Conservation (phyloP, 2,797 vertebrate genomes). For the Arctocebus calabarensis region DNA sequence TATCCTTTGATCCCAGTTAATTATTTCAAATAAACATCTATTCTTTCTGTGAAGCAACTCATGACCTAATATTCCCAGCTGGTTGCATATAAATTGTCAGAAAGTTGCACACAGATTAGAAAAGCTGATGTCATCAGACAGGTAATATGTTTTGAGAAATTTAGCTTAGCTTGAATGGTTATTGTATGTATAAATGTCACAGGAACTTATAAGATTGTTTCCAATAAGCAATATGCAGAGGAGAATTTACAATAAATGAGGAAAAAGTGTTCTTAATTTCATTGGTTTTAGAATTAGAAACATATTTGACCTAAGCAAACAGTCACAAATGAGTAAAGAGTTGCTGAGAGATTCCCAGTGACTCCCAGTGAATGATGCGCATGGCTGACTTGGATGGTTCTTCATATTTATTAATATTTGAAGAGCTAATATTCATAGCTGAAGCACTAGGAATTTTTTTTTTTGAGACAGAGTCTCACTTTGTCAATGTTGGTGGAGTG, state of each 20-base stretch:
- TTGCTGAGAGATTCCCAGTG: slow-evolving; percentile 41
- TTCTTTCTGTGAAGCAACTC: neutral
- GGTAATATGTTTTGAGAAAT: slow-evolving; percentile 42
- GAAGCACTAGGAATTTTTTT: slow-evolving; percentile 28
- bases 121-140: slow-evolving; percentile 19
- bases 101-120: neutral
- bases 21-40: neutral
- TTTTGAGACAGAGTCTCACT: no score
- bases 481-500: no score
- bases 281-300: slow-evolving; percentile 54
- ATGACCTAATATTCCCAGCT: neutral
- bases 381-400: slow-evolving; percentile 29
- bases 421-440: slow-evolving; percentile 41
- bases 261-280: slow-evolving; percentile 67
- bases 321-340: slow-evolving; percentile 10
- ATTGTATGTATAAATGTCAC: slow-evolving; percentile 17
- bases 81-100: neutral
- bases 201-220: slow-evolving; percentile 35
- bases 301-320: slow-evolving; percentile 58
- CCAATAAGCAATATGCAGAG: slow-evolving; percentile 13
- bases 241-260: slow-evolving; percentile 53
- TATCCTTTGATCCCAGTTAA: slow-evolving; percentile 9
- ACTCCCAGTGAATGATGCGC: slow-evolving; percentile 50
- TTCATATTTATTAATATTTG: slow-evolving; percentile 54
- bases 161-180: slow-evolving; percentile 38